Evolutionary conservation across 2,113 vertebrate genomes (phyloP).

Genomic region (Indri indri): DNA sequence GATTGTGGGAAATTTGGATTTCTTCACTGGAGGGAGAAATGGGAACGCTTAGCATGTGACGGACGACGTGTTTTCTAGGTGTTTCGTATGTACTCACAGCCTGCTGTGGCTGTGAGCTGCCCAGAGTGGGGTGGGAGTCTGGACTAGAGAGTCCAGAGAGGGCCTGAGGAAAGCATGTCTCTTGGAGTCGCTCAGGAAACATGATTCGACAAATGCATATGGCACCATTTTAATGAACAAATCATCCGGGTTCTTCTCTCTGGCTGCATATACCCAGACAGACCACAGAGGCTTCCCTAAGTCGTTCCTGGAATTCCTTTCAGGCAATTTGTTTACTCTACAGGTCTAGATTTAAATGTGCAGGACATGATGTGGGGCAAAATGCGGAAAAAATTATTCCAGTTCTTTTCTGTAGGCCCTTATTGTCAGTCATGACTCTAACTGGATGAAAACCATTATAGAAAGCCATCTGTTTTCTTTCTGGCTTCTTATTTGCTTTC

Average conservation of each 20-base stretch:
- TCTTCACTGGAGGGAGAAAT: neutral
- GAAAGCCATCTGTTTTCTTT: conserved; percentile 61
- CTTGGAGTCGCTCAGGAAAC: neutral
- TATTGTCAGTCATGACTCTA: conserved; percentile 55
- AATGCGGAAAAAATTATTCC: neutral
- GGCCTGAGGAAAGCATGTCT: neutral
- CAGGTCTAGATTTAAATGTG: neutral
- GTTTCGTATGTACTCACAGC: neutral
- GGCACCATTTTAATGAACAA: neutral
- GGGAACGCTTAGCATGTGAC: neutral
- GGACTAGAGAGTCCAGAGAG: neutral
- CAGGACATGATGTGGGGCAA: neutral
- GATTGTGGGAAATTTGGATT: neutral
- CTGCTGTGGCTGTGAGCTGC: neutral
- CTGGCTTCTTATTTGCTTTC: conserved; percentile 47
- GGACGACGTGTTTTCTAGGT: neutral
- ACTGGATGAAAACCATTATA: conserved; percentile 46
- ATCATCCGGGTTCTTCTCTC: neutral
- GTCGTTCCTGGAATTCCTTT: neutral
- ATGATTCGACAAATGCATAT: neutral
- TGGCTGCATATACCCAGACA: neutral
- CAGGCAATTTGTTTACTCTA: neutral
- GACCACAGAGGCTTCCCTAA: neutral
- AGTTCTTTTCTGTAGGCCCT: conserved; percentile 25
- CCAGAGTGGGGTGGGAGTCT: neutral